phyloP scores from a whole-genome alignment of 2,888 invertebrate species.

The Choristoneura rosaceana region DNA sequence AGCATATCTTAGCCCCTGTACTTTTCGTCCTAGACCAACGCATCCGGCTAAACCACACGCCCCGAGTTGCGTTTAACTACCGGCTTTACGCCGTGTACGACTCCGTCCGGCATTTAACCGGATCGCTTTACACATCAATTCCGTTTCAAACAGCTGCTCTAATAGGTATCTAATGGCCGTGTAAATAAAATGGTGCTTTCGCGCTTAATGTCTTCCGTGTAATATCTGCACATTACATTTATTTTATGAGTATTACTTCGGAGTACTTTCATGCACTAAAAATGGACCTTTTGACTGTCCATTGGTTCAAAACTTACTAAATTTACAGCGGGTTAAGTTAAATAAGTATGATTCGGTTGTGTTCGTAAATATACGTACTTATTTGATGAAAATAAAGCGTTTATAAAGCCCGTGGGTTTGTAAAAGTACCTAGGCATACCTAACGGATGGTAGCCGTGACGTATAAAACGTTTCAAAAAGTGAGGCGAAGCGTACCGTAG shows the following conservation, averaged over 20 bases:
- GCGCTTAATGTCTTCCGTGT: conserved; percentile 39
- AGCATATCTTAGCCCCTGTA: not conserved
- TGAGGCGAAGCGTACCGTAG: too few species aligned
- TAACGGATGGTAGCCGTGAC: too few species aligned
- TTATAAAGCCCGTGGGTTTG: too few species aligned
- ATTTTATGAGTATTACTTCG: not conserved
- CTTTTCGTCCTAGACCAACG: conserved; percentile 42
- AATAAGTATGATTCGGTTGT: too few species aligned
- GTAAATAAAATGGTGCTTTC: conserved; percentile 61
- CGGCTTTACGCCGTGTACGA: conserved; percentile 74
- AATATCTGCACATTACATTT: conserved; percentile 18
- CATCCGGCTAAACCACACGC: conserved; percentile 55
- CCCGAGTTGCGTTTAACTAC: conserved; percentile 64
- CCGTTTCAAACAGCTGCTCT: conserved; percentile 73
- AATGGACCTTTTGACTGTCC: not conserved
- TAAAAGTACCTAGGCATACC: too few species aligned
- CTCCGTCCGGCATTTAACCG: conserved; percentile 65
- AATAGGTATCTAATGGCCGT: conserved; percentile 70
- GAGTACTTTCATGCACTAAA: not conserved
- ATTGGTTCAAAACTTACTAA: too few species aligned
- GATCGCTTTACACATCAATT: conserved; percentile 75
- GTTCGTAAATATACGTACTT: too few species aligned
- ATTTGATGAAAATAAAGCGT: too few species aligned
- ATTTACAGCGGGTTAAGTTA: too few species aligned
- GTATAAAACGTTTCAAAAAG: too few species aligned